These are phyloP conservation scores for Sycobia sp. DNA, from an alignment of 1,140 invertebrate genomes.

Conservation along the genomic window DNA sequence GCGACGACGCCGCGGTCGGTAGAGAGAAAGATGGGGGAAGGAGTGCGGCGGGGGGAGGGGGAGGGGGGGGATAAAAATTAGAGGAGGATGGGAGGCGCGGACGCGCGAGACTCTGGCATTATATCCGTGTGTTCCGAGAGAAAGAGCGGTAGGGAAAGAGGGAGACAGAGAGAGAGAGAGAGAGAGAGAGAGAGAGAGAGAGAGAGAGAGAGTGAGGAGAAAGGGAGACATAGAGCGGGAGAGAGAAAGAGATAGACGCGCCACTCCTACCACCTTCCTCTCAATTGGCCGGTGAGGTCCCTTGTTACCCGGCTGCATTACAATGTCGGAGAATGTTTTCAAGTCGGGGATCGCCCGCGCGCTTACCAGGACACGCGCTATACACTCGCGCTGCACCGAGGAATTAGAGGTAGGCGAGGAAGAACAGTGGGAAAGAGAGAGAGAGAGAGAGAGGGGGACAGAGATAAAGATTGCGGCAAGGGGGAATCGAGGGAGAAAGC, in stretches of 20 bases:
- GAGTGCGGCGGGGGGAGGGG: neutral
- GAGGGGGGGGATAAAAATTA: no score
- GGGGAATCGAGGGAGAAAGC: neutral
- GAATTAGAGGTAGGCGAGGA: no score
- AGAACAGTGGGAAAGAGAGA: no score
- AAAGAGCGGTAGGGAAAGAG: neutral
- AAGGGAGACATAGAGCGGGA: no score
- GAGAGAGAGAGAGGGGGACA: neutral
- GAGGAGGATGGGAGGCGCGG: no score
- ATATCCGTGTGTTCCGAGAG: neutral
- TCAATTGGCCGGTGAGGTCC: neutral
- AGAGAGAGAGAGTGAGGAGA: no score
- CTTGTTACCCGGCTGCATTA: neutral
- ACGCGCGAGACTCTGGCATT: slow-evolving; percentile 25
- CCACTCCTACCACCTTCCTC: neutral
- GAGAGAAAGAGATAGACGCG: no score
- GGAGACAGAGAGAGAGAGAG: neutral
- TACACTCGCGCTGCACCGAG: no score
- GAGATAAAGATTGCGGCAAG: no score
- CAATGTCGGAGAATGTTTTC: neutral
- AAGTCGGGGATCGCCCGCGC: no score
- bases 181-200: no score
- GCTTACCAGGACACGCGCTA: no score
- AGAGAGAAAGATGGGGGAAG: neutral
- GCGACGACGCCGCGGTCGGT: neutral